Evolutionary conservation across 1,140 invertebrate genomes (phyloP), one percentile per base, ranked within the genome.

Genomic region (Asobara japonica): DNA sequence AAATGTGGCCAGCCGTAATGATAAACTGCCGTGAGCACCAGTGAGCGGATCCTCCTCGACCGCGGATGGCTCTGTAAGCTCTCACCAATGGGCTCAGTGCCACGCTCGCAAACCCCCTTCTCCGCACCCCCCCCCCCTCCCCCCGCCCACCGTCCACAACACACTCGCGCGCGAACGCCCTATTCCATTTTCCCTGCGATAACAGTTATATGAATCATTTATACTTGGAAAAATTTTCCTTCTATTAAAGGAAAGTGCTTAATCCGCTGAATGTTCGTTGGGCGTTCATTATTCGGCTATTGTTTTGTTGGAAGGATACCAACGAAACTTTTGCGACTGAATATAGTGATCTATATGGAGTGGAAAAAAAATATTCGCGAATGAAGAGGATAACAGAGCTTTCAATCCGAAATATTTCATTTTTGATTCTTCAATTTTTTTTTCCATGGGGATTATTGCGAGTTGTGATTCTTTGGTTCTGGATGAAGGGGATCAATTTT

Each of bases 1-100:
- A 83, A 84, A 83, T 82, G 80, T 80, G 77, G 78, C 78, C 77
- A 81, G 74, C 71, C 76, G 76, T 82, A 81, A 83, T 84, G 83
- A 83, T 80, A 83, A 83, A 84, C 76, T 79, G 78, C 81, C 77
- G 75, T 56, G 69, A 51, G 62, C 68, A 36, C 20, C 61, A 48
- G 48, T 71, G 22, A 70, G 71, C 16, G 61, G 20, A 72, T 71
- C 71, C 68, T 61, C 61, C 65, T 33, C 64, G 69, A 48, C 25
- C 22, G 18, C 36, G 18, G 27, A 62, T 66, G 73, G 71, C 66
- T 76, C 56, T 75, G 76, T 78, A 60, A 60, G 51, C 51, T 27
- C 22, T 80, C 76, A 77, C 80, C 76, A 80, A 72, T 77, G 81
- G 77, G 79, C 76, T 80, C 75, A 8, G 76, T 80, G 80, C 80